Evolutionary conservation across 2,113 vertebrate species (phyloP).

Genomic region (Melanostigma gelatinosum): DNA sequence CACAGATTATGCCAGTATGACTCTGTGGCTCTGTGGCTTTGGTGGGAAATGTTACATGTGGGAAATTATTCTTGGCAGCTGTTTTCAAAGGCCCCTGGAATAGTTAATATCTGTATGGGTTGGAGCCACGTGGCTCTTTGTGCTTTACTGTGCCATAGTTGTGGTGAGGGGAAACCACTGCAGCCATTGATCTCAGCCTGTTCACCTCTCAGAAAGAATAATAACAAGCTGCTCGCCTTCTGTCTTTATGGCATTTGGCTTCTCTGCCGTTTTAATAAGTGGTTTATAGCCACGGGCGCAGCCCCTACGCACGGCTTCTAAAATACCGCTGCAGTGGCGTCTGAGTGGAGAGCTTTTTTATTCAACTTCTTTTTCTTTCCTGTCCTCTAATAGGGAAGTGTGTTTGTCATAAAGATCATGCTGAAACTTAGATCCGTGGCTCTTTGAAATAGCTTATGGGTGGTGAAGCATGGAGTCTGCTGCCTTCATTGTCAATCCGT

Average conservation of each 20-base stretch:
- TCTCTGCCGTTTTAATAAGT: slow-evolving; percentile 79
- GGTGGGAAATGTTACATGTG: slow-evolving; percentile 82
- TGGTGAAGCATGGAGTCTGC: slow-evolving; percentile 59
- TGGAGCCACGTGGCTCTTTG: slow-evolving; percentile 65
- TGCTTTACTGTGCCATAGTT: slow-evolving; percentile 78
- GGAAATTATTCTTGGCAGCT: slow-evolving; percentile 86
- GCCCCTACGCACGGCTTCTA: slow-evolving; percentile 77
- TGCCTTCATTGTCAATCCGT: slow-evolving; percentile 53
- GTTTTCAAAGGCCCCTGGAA: slow-evolving; percentile 77
- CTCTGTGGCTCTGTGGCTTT: slow-evolving; percentile 80
- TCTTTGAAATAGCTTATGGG: slow-evolving; percentile 63
- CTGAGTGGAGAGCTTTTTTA: slow-evolving; percentile 64
- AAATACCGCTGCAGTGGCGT: slow-evolving; percentile 78
- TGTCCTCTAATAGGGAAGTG: slow-evolving; percentile 65
- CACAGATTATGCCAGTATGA: slow-evolving; percentile 45
- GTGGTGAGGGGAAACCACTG: slow-evolving; percentile 76
- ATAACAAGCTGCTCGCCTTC: slow-evolving; percentile 82
- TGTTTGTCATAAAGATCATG: slow-evolving; percentile 80
- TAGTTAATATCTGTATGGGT: slow-evolving; percentile 77
- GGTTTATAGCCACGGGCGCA: slow-evolving; percentile 78
- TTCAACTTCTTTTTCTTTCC: neutral
- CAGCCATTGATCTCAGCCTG: slow-evolving; percentile 83
- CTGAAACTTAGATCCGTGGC: slow-evolving; percentile 57
- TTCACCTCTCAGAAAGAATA: slow-evolving; percentile 85
- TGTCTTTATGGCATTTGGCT: slow-evolving; percentile 84